Conservation (phyloP, 2,888 invertebrate genomes). For the Deroplatys truncata region DNA sequence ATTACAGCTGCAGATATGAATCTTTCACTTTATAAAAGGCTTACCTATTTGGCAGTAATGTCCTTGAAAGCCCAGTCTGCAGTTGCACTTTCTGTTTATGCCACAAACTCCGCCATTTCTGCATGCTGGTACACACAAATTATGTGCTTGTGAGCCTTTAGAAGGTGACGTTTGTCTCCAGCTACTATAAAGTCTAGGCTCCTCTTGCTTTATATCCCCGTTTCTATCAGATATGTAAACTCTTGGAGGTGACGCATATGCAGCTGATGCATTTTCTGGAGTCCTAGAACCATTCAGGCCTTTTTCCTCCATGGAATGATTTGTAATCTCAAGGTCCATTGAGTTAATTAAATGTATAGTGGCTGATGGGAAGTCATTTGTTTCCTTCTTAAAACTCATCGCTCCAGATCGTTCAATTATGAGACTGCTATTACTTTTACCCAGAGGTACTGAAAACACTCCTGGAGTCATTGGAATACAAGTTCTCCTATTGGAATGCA, state of each 20-base stretch:
- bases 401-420: neutral
- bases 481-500: neutral
- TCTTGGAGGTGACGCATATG: neutral
- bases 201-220: neutral
- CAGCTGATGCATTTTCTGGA: neutral
- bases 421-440: neutral
- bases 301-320: neutral
- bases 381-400: neutral
- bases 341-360: neutral
- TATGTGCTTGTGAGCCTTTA: neutral
- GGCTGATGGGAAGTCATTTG: neutral
- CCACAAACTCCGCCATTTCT: neutral
- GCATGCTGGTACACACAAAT: neutral
- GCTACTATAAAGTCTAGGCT: neutral
- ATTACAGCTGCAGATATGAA: neutral
- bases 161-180: neutral
- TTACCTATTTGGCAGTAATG: neutral
- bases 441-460: neutral
- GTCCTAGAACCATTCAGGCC: neutral
- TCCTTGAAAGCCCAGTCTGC: neutral
- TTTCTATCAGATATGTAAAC: neutral
- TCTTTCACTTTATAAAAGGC: neutral
- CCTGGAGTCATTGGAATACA: neutral
- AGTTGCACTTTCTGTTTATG: neutral
- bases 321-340: neutral